Percentiles rank a stretch among this genome's conserved stretches.
Conservation (phyloP, 2,113 vertebrate genomes). For the Campylorhamphus procurvoides region DNA sequence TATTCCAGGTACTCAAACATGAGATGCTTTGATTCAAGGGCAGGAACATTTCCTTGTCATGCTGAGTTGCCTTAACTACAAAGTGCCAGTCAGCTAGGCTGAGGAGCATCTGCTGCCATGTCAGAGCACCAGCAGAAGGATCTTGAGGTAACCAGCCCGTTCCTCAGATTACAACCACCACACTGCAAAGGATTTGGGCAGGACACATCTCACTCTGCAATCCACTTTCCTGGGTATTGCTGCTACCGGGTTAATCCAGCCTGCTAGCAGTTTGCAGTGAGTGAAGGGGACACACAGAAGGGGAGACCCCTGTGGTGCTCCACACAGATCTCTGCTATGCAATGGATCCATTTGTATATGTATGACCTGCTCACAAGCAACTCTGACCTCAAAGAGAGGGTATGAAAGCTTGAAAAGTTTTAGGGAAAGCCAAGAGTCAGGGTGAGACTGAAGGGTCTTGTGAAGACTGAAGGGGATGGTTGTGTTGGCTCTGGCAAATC, state of each 20-base stretch:
- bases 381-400: not conserved
- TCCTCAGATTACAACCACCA: not conserved
- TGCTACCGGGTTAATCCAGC: not conserved
- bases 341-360: not conserved
- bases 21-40: not conserved
- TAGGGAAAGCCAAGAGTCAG: not conserved
- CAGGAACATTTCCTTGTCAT: not conserved
- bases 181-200: not conserved
- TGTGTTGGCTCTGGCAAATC: not conserved
- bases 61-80: not conserved
- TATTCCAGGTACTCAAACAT: not conserved
- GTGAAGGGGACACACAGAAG: not conserved
- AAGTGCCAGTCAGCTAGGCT: not conserved
- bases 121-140: not conserved
- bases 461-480: not conserved
- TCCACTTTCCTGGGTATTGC: accelerated
- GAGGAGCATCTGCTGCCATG: not conserved
- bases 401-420: not conserved
- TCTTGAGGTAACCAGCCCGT: not conserved
- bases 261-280: not conserved
- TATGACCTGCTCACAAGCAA: not conserved
- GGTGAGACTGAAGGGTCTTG: not conserved
- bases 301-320: not conserved
- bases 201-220: not conserved
- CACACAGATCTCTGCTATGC: not conserved